Base-by-base conservation (phyloP, 1,140 invertebrate species). In the Caenorhabditis inopinata region DNA sequence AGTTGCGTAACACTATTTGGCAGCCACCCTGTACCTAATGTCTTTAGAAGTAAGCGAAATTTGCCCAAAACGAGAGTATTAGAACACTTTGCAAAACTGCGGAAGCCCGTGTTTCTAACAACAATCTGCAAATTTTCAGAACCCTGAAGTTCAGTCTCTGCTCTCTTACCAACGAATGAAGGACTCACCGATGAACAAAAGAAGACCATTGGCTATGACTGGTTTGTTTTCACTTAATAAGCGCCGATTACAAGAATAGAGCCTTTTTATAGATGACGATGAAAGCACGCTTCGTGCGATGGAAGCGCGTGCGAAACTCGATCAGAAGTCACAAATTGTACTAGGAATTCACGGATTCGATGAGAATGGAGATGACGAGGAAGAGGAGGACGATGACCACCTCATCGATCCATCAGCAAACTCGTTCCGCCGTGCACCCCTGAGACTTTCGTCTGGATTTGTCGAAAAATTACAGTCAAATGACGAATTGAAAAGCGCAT, bases 301-400 rank as follows among this genome's bases (percentile, higher is more conserved):
- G 58, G 58, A 68, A 32, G 53, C 21, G 9, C 49, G 73, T 21
- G 47, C 51, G 29, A 68, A 78, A 32, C 49, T 82, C 25, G 81
- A 74, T 51, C 45, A 47, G 75, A 82, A 82, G 18, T 35, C 81
- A n/a, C 77, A 78, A 38, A 35, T 83, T 4, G 49, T 83, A 14
- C 58, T 83, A 6, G 81, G 81, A 27, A 16, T 83, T 11, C 58
- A 79, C 38, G 81, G 82, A 27, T 32, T 58, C 4, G 58, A 18
- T 21, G 58, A 16, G 12, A 47, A 68, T 29, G 32, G 38, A 18
- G 81, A 83, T 46, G 38, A 73, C n/a, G 81, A 80, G 42, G 49
- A 62, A 2, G 81, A 58, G 2, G 81, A 76, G 29, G 74, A 62
- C 46, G 48, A 76, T 29, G 47, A 32, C 21, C 38, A 78, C 58